Base-by-base conservation (phyloP, 2,888 invertebrate species). In the Spisula subtruncata region DNA sequence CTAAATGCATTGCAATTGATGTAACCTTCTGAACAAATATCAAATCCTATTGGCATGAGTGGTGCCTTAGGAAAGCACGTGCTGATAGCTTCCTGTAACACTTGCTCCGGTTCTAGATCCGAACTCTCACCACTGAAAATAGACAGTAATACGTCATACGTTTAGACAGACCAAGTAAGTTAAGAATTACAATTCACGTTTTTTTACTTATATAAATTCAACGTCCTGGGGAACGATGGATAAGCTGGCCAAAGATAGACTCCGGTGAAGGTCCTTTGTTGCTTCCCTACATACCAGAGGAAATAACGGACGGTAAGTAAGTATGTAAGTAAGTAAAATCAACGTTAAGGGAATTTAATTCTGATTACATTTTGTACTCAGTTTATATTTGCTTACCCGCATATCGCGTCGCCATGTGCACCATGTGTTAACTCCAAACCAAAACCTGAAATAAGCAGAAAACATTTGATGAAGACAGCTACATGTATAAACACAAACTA, bases 51-150 rank as follows among this genome's bases (percentile, higher is more conserved):
- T 5, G 35, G 32, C 14, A 75, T 32, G 14, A 16, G 14, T 32
- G 75, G 75, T 25, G 75, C 75, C 12, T 5, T 16, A 32, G 75
- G 75, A 16, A 35, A 75, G 35, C 75, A 75, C 16, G 29, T 32
- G 25, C 32, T 75, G 12, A 75, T 2, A 5, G 32, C 16, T 16
- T 75, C 75, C 35, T 25, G 29, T 16, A 75, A 5, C 1, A 32
- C 35, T 14, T 32, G 14, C 35, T 2, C 75, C 14, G 35, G 29
- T 35, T 75, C 75, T 16, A 75, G 14, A 14, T 75, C 75, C 10
- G 71, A 71, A 66, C 60, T 25, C 6, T 75, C 75, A 0, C 75
- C 75, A 35, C 75, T 75, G 75, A 16, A 75, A 75, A 66, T 66
- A 1, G 12, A 66, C 25, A 66, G 60, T 12, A 66, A 66, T 66